A percentile compares a stretch with the other conserved stretches of the same genome.
phyloP scores from a whole-genome alignment of 2,113 vertebrate genomes.

The Mus pahari region DNA sequence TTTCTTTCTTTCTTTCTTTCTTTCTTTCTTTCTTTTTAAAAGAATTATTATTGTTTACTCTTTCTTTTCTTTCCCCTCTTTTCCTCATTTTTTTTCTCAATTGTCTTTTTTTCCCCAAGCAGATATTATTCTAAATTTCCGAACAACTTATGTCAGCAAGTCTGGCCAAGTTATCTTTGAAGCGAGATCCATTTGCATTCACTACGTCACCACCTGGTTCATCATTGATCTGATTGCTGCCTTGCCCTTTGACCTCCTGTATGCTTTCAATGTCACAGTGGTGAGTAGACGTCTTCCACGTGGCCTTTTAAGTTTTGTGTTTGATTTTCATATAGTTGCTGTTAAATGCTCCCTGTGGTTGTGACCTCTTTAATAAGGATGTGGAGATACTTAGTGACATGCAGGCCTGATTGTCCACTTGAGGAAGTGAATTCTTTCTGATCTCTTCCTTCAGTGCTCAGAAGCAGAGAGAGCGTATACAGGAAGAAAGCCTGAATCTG shows the following conservation, averaged over 20 bases:
- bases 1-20: too few relatives aligned
- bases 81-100: neutral
- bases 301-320: neutral
- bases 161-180: conserved; percentile 99
- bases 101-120: conserved; percentile 83
- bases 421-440: neutral
- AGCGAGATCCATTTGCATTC: conserved; percentile 98
- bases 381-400: neutral
- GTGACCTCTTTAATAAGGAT: neutral
- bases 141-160: conserved; percentile 98
- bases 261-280: conserved; percentile 98
- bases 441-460: neutral
- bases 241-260: conserved; percentile 97
- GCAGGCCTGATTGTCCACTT: neutral
- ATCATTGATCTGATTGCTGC: conserved; percentile 98
- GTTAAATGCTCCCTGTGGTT: neutral
- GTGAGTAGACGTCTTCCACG: conserved; percentile 88
- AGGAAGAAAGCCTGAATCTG: neutral
- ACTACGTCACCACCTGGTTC: conserved; percentile 99
- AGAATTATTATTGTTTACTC: neutral
- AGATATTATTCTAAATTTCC: conserved; percentile 99
- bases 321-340: neutral
- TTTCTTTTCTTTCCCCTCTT: neutral
- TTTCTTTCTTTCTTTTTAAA: neutral
- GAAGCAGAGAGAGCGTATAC: neutral